Evolutionary conservation across 1,140 invertebrate genomes (phyloP).

Genomic region (Ganaspis sp.): DNA sequence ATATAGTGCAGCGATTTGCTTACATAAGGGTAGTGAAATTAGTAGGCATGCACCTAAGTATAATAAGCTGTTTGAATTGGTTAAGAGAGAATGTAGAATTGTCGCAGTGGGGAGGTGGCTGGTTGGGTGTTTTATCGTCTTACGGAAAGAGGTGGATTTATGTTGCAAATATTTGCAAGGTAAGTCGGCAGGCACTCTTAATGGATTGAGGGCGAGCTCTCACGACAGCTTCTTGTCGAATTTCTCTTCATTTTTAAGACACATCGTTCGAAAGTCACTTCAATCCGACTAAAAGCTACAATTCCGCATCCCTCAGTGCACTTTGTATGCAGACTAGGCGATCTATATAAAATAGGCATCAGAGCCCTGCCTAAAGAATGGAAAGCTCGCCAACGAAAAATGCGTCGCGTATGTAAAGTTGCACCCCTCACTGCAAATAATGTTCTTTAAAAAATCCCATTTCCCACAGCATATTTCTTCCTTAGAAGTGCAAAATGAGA

Average conservation of each 20-base stretch:
- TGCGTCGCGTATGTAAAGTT: slow-evolving; percentile 24
- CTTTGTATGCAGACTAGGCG: slow-evolving; percentile 22
- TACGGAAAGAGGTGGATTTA: slow-evolving; percentile 48
- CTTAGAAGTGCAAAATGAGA: not conserved
- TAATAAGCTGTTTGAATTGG: not conserved
- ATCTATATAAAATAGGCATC: slow-evolving; percentile 29
- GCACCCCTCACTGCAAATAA: slow-evolving; percentile 9
- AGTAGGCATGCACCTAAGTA: not conserved
- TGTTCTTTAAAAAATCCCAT: slow-evolving; percentile 16
- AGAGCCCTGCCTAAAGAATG: slow-evolving; percentile 5
- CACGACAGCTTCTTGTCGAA: slow-evolving; percentile 37
- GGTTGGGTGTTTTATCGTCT: not conserved
- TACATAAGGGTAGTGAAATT: not conserved
- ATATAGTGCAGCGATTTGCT: not conserved
- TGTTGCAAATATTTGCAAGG: slow-evolving; percentile 65
- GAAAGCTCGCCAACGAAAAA: not conserved
- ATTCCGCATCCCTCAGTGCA: not conserved
- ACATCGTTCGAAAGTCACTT: slow-evolving; percentile 30
- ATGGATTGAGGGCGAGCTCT: slow-evolving; percentile 58
- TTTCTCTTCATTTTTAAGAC: slow-evolving; percentile 44
- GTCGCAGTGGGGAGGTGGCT: slow-evolving; percentile 2
- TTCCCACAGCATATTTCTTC: not conserved
- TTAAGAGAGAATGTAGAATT: not conserved
- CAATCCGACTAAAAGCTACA: slow-evolving; percentile 57
- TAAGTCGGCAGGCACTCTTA: slow-evolving; percentile 51